Evolutionary conservation across 1,140 invertebrate species (phyloP).

Genomic region (Copidosoma floridanum): DNA sequence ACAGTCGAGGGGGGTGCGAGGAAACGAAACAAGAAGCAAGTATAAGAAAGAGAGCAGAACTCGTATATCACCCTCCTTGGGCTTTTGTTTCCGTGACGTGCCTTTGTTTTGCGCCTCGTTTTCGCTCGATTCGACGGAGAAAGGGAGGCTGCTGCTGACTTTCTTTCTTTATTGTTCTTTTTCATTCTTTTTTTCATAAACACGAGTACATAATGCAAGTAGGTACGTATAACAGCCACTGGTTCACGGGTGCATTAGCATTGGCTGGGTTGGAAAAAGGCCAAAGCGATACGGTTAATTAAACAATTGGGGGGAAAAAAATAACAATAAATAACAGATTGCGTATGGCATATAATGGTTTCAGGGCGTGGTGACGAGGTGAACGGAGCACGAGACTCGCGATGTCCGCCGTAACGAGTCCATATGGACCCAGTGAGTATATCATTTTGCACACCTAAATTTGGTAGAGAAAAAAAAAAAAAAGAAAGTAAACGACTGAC

Average conservation of each 20-base stretch:
- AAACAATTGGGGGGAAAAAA: too few species aligned
- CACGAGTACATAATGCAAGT: too few species aligned
- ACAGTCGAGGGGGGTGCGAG: neutral
- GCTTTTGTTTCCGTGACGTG: constrained; percentile 40
- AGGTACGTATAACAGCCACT: too few species aligned
- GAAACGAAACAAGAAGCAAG: neutral
- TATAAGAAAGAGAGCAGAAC: constrained; percentile 1
- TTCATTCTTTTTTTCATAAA: constrained; percentile 21
- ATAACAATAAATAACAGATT: too few species aligned
- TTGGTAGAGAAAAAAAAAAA: constrained; percentile 2
- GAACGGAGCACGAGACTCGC: constrained; percentile 41
- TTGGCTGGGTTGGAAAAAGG: too few species aligned
- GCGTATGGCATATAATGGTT: constrained; percentile 46
- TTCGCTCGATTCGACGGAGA: constrained; percentile 25
- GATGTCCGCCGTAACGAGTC: constrained; percentile 57
- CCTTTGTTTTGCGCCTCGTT: constrained; percentile 43
- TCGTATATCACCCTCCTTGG: constrained; percentile 38
- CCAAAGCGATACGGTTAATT: too few species aligned
- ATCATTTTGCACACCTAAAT: neutral
- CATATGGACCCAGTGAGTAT: constrained; percentile 56
- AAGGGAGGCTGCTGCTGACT: constrained; percentile 5
- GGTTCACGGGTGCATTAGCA: too few species aligned
- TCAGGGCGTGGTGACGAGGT: constrained; percentile 50
- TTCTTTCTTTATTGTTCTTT: too few species aligned
- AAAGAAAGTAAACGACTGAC: too few species aligned